These are phyloP conservation scores for Pygoscelis adeliae DNA, from an alignment of 2,113 vertebrate species.

Conservation along the genomic window DNA sequence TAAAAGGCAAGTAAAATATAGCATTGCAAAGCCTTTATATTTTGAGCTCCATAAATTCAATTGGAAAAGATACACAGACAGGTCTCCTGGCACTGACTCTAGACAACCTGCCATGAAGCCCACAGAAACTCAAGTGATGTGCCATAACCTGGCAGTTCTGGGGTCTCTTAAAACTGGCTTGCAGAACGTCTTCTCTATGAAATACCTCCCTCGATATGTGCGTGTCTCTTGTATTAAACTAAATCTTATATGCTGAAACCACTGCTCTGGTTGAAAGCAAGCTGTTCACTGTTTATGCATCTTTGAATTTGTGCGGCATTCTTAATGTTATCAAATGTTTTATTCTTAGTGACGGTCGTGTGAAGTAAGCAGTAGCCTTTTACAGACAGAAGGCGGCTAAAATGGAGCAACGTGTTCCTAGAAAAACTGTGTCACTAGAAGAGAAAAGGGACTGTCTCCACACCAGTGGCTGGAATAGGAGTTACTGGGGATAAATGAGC, in stretches of 20 bases:
- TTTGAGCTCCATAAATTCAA: neutral
- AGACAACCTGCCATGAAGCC: neutral
- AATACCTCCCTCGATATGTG: neutral
- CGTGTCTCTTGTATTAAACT: fast-evolving
- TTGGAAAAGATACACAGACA: neutral
- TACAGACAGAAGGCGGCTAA: neutral
- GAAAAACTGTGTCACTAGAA: neutral
- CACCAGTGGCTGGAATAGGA: neutral
- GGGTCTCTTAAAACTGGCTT: neutral
- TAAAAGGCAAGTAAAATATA: neutral
- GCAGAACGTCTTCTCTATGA: fast-evolving
- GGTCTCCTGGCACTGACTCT: neutral
- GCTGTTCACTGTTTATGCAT: neutral
- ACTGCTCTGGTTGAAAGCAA: neutral
- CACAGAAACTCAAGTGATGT: neutral
- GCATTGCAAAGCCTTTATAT: neutral
- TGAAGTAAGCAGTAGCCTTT: neutral
- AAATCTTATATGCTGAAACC: fast-evolving
- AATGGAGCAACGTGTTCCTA: neutral
- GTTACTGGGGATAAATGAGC: neutral
- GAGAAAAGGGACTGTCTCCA: neutral
- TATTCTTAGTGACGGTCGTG: neutral
- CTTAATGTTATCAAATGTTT: neutral
- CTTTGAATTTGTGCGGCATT: neutral
- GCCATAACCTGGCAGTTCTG: neutral